Base-by-base conservation (phyloP, 2,797 vertebrate genomes). In the Megaceryle alcyon region DNA sequence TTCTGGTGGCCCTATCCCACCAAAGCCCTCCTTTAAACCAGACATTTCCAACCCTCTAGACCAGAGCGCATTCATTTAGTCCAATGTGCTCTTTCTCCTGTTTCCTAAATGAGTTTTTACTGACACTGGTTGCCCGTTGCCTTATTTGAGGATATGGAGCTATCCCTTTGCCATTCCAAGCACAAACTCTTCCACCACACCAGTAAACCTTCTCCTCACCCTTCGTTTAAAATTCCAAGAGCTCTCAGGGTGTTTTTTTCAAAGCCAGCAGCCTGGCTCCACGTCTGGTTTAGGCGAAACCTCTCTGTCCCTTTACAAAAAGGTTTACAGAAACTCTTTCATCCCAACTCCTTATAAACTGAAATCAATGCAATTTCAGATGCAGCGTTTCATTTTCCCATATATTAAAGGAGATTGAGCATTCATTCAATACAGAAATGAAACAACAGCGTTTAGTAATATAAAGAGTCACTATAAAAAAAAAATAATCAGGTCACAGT, bases 391-490 rank as follows among this genome's bases (percentile, higher is more conserved):
- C 43, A 29, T 90, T 85, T 88, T 94, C 72, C 35, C 59, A 12
- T 93, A 71, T 85, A 95, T 95, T 94, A 92, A 81, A 88, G 82
- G 35, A 88, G 60, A 71, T 4, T 65, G 48, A 82, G 80, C 44
- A 73, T 61, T 77, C 53, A 82, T 92, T 94, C 64, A 63, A 63
- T 92, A 95, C 81, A 95, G 78, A 88, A 87, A 64, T 43, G 56
- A 86, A 93, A 90, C 64, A 80, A 68, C 70, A 90, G 56, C 6
- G 9, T 85, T 90, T 49, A 82, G 94, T 70, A 72, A 92, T 93
- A 88, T 84, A 86, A 94, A 91, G 75, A 93, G 44, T 76, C 68
- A 49, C 90, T 95, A 82, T 90, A 61, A 90, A 96, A 95, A 91
- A 91, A 81, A 37, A 35, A 35, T 7, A 43, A 56, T 70, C n/a